A percentile compares a stretch with the other conserved stretches of the same genome.
phyloP scores from a whole-genome alignment of 2,888 invertebrate species.

The Agrochola lota region DNA sequence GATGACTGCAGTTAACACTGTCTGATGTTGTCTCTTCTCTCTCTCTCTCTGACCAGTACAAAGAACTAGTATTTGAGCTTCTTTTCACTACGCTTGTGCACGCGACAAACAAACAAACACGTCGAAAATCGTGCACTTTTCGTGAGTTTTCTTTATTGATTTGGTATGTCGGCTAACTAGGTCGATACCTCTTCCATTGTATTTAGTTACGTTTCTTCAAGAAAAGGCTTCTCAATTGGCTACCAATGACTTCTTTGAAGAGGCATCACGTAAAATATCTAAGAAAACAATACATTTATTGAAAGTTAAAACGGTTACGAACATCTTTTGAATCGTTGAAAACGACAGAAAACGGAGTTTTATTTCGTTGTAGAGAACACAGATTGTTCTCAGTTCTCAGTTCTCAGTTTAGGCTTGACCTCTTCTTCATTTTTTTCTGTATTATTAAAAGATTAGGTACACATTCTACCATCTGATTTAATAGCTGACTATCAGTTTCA shows the following conservation, averaged over 20 bases:
- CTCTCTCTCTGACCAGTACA: neutral
- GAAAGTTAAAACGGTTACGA: neutral
- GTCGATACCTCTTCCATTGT: neutral
- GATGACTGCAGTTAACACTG: constrained; percentile 21
- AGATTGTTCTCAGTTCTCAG: too few species aligned
- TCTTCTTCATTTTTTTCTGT: neutral
- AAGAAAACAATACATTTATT: constrained; percentile 1
- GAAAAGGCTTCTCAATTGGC: neutral
- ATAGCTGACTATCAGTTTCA: neutral
- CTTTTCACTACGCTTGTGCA: neutral
- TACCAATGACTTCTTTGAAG: neutral
- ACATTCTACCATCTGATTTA: neutral
- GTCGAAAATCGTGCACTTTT: neutral
- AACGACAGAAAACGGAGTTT: neutral
- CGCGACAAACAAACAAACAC: neutral
- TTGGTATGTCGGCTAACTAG: neutral
- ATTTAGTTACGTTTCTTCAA: neutral
- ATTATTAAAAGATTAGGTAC: too few species aligned
- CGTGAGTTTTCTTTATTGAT: neutral
- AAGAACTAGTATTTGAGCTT: neutral
- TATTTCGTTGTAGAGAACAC: too few species aligned
- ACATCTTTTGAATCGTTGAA: neutral
- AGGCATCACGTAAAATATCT: neutral
- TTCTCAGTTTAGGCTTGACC: neutral
- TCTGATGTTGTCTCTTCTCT: constrained; percentile 5